phyloP scores from a whole-genome alignment of 2,888 invertebrate species.

The Hirtodrosophila cameraria region DNA sequence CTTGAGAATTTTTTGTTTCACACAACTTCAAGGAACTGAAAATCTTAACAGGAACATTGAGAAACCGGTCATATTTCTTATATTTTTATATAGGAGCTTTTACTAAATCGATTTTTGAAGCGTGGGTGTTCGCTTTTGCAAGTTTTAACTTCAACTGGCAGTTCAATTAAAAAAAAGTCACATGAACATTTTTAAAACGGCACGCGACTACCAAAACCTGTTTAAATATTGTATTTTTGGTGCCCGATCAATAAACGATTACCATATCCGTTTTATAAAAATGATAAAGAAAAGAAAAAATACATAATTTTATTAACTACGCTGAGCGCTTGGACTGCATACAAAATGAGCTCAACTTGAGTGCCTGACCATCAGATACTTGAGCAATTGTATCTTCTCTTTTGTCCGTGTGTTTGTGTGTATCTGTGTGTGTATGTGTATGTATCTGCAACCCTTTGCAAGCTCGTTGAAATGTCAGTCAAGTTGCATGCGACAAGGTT shows the following conservation, averaged over 20 bases:
- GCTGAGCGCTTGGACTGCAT: slow-evolving; percentile 53
- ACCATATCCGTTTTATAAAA: slow-evolving; percentile 71
- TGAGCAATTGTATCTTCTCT: slow-evolving; percentile 26
- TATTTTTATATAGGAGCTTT: too few species aligned
- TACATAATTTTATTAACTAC: slow-evolving; percentile 46
- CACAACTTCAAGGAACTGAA: too few species aligned
- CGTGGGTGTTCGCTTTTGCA: too few species aligned
- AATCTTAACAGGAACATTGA: too few species aligned
- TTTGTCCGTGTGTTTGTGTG: neutral
- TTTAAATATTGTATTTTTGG: slow-evolving; percentile 19
- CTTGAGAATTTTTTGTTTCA: too few species aligned
- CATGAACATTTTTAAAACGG: slow-evolving; percentile 13
- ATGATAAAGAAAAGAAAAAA: too few species aligned
- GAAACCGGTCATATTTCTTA: too few species aligned
- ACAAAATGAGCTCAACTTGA: slow-evolving; percentile 59
- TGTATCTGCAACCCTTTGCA: slow-evolving; percentile 37
- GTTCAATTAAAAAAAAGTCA: slow-evolving; percentile 1
- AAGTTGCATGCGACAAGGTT: slow-evolving; percentile 60
- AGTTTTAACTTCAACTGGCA: too few species aligned
- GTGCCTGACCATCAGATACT: slow-evolving; percentile 42
- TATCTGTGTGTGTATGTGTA: slow-evolving; percentile 17
- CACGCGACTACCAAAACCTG: slow-evolving; percentile 53
- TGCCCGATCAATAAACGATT: slow-evolving; percentile 53
- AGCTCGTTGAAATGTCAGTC: slow-evolving; percentile 52
- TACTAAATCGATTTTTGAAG: too few species aligned